Evolutionary conservation across 2,888 invertebrate species (phyloP), one percentile per base, ranked within the genome.

Genomic region (Chydorus sphaericus): DNA sequence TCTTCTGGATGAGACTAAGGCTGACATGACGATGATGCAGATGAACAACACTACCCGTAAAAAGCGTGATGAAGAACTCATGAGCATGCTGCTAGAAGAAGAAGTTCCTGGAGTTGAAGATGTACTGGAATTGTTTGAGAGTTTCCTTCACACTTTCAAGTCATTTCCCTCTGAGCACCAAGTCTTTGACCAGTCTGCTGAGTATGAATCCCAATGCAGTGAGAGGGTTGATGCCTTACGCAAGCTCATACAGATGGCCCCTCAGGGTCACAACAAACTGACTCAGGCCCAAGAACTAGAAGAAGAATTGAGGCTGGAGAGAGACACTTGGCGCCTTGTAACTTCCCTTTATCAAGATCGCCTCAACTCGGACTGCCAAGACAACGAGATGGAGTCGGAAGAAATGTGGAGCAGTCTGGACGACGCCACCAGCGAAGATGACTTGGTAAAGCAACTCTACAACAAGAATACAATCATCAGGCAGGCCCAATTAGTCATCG

Each of bases 291-390:
- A 61, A 63, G 18, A 66, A 65, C 62, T 68, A 62, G 55, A 63
- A 60, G 56, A 59, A 11, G 65, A 66, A 64, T 63, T 93, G 36
- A 81, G 83, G 59, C 81, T 83, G 64, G 94, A 94, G 68, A 78
- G 85, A 31, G 85, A 88, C 65, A 91, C 88, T 1, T 94, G 93
- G 93, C 79, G 86, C 62, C 74, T 94, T 26, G 66, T 93, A 5
- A 79, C 82, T 63, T 84, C 84, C 59, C 71, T 94, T 14, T 91
- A 85, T 70, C 79, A 83, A 61, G 90, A 93, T 70, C 79, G 90
- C 28, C 71, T 86, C 50, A 71, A 74, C 48, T 65, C 66, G 1
- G 61, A 67, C n/a, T 65, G 69, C 48, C 62, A 62, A 37, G 57
- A 57, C 26, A 56, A 57, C 51, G 62, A 60, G 37, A 58, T 55